phyloP scores from a whole-genome alignment of 2,797 vertebrate genomes.

The Falco biarmicus region DNA sequence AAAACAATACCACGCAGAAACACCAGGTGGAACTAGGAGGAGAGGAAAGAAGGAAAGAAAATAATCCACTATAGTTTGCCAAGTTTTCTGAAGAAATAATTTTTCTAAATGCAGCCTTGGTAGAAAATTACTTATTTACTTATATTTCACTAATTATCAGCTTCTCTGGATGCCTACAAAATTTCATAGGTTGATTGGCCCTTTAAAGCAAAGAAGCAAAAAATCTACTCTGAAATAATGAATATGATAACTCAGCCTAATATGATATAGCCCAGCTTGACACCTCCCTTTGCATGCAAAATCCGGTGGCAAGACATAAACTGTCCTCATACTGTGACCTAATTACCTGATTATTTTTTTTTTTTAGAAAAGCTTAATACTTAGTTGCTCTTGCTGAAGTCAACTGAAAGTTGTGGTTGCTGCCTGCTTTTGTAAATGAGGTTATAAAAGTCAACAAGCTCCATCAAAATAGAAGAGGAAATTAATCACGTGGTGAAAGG shows the following conservation, averaged over 20 bases:
- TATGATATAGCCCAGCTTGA: not conserved
- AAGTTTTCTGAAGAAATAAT: not conserved
- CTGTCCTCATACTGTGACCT: not conserved
- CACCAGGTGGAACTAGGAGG: slow-evolving; percentile 22
- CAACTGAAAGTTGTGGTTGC: not conserved
- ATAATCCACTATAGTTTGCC: not conserved
- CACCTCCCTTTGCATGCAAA: not conserved
- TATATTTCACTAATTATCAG: not conserved
- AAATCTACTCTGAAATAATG: not conserved
- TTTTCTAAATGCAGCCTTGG: not conserved
- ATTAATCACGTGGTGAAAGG: not conserved
- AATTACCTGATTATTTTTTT: not conserved
- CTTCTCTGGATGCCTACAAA: not conserved
- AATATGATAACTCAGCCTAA: not conserved
- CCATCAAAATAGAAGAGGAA: not conserved
- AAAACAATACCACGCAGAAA: slow-evolving; percentile 30
- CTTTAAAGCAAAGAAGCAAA: not conserved
- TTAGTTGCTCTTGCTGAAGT: not conserved
- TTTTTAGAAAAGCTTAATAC: not conserved
- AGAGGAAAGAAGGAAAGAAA: slow-evolving; percentile 2
- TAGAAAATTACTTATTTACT: not conserved
- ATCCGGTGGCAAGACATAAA: not conserved
- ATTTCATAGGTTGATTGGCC: not conserved
- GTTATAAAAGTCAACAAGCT: not conserved
- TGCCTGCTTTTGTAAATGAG: not conserved